These are phyloP conservation scores for Malurus leucopterus DNA, from an alignment of 2,797 vertebrate genomes.

Conservation along the genomic window DNA sequence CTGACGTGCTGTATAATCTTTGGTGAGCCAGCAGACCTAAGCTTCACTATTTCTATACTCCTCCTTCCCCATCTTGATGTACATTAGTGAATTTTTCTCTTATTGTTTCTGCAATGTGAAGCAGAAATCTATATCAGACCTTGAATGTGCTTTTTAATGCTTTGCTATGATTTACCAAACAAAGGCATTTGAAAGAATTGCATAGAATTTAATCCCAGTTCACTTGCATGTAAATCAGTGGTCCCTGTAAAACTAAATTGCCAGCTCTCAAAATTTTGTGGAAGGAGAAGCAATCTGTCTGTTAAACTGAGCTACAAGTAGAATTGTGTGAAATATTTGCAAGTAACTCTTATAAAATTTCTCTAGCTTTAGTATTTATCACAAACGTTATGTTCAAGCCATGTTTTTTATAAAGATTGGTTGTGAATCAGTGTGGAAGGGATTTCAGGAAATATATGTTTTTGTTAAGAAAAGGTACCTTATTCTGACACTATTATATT, in stretches of 20 bases:
- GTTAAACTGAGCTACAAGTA: neutral
- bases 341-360: neutral
- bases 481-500: neutral
- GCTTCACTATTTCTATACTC: neutral
- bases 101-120: neutral
- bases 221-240: neutral
- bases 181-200: neutral
- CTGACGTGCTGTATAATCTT: neutral
- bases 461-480: neutral
- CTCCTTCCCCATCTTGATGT: neutral
- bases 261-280: neutral
- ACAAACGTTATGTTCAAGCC: neutral
- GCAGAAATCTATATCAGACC: neutral
- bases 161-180: neutral
- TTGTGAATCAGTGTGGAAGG: accelerated
- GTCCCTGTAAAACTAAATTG: neutral
- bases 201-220: neutral
- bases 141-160: neutral
- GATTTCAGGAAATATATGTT: neutral
- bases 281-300: neutral
- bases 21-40: neutral
- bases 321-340: neutral
- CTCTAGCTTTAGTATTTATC: neutral
- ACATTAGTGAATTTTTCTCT: neutral
- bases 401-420: accelerated